Conservation (phyloP, 2,113 vertebrate species). For the Callipepla californica region DNA sequence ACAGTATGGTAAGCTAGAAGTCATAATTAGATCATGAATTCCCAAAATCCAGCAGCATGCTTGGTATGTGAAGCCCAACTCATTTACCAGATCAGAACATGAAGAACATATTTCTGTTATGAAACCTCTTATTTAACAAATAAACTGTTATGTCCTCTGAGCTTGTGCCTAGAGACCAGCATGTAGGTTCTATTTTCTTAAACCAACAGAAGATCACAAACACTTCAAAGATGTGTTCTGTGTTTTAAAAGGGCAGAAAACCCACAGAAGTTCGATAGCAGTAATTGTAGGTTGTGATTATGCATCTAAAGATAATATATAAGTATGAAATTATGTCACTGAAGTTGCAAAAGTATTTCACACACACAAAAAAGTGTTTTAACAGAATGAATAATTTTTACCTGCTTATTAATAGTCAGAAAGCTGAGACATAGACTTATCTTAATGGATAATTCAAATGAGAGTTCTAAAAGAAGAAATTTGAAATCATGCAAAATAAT, state of each 20-base stretch:
- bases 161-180: accelerated
- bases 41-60: neutral
- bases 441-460: constrained; percentile 23
- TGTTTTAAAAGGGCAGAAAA: neutral
- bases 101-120: neutral
- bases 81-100: neutral
- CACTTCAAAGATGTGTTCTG: neutral
- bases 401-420: neutral
- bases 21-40: neutral
- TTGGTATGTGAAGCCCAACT: neutral
- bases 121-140: neutral
- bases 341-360: neutral
- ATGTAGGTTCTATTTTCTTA: neutral
- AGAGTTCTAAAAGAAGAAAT: neutral
- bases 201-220: neutral
- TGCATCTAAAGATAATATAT: neutral
- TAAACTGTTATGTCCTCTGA: neutral
- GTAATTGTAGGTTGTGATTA: accelerated
- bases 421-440: neutral
- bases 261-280: neutral
- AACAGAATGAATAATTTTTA: neutral
- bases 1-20: neutral
- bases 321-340: constrained; percentile 35
- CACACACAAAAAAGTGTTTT: neutral
- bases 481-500: constrained; percentile 40